These are phyloP conservation scores for Chloroceryle amazona DNA, from an alignment of 2,797 vertebrate species.

Conservation along the genomic window DNA sequence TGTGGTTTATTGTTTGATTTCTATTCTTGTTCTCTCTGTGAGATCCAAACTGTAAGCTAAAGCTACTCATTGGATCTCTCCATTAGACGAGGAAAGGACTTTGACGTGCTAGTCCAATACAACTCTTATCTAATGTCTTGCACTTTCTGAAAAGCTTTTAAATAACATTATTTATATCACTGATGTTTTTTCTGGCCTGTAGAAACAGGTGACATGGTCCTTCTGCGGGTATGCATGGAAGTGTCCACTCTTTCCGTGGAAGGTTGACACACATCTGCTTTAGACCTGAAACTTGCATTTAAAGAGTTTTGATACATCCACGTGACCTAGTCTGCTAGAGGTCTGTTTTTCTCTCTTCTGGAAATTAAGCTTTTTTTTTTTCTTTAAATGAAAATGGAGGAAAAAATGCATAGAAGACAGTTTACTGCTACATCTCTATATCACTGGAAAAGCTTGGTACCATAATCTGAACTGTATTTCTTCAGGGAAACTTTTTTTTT, in stretches of 20 bases:
- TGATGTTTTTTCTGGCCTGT: not conserved
- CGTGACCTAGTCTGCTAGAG: not conserved
- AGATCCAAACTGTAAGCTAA: not conserved
- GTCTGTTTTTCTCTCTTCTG: not conserved
- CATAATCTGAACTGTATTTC: fast-evolving
- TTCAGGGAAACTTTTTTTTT: not conserved
- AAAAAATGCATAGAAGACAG: not conserved
- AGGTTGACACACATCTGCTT: not conserved
- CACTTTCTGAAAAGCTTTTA: not conserved
- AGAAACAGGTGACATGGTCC: not conserved
- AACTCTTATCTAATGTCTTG: not conserved
- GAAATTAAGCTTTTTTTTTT: not conserved
- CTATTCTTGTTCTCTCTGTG: not conserved
- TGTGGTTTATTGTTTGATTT: not conserved
- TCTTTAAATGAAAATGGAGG: not conserved
- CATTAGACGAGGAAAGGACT: not conserved
- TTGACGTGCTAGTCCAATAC: not conserved
- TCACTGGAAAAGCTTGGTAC: not conserved
- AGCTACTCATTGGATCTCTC: not conserved
- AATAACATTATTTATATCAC: fast-evolving
- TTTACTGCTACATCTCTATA: not conserved
- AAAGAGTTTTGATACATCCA: not conserved
- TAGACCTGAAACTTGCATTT: not conserved
- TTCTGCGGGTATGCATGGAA: not conserved
- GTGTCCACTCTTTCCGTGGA: not conserved